Percentiles rank a stretch among this genome's conserved stretches.
These are phyloP conservation scores for Salvelinus namaycush DNA, from an alignment of 2,113 vertebrate genomes.

Conservation along the genomic window DNA sequence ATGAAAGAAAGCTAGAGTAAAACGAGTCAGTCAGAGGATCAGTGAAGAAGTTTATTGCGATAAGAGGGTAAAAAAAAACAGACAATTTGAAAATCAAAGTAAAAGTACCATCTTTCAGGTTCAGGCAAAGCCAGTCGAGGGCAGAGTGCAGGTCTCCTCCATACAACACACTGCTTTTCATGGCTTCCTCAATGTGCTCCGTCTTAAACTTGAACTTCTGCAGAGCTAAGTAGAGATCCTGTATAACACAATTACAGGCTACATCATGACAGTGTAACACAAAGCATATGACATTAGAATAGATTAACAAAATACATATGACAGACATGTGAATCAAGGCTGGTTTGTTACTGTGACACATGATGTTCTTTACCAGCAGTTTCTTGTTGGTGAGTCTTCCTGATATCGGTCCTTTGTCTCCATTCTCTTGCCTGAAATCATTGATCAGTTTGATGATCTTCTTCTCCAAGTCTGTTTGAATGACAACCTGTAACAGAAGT, in stretches of 20 bases:
- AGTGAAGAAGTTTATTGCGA: background rate
- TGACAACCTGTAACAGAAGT: slow-evolving; percentile 77
- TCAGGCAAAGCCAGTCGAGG: slow-evolving; percentile 97
- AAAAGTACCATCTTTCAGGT: slow-evolving; percentile 86
- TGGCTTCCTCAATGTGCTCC: slow-evolving; percentile 95
- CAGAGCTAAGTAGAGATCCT: slow-evolving; percentile 95
- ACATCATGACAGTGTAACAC: background rate
- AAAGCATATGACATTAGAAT: background rate
- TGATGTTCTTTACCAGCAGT: slow-evolving; percentile 79
- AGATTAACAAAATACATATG: background rate
- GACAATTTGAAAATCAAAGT: background rate
- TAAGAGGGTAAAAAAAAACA: background rate
- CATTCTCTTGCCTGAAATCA: slow-evolving; percentile 85
- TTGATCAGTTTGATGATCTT: slow-evolving; percentile 92
- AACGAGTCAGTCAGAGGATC: background rate
- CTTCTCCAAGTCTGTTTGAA: slow-evolving; percentile 88
- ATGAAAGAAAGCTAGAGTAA: background rate
- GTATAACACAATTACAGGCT: slow-evolving; percentile 12
- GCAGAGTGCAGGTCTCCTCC: slow-evolving; percentile 97
- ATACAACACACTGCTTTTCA: slow-evolving; percentile 91
- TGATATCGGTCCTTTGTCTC: slow-evolving; percentile 86
- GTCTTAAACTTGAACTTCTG: slow-evolving; percentile 90
- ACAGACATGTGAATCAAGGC: background rate
- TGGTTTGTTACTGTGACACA: background rate
- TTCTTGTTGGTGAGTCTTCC: slow-evolving; percentile 92